Percentiles rank a stretch among this genome's conserved stretches.
phyloP scores from a whole-genome alignment of 2,113 vertebrate species.

The Apeltes quadracus region DNA sequence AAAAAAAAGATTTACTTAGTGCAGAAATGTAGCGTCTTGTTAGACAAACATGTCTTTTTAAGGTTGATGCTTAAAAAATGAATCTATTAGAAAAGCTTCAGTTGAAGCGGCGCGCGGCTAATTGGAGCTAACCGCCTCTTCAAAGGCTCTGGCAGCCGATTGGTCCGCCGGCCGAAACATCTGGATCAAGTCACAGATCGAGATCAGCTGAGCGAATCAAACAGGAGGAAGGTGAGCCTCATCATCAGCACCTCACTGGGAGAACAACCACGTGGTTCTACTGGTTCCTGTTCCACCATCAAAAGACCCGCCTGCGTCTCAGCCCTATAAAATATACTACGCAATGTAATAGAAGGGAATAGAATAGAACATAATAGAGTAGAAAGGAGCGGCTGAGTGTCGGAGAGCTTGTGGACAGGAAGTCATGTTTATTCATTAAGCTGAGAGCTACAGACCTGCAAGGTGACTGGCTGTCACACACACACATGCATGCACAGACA shows the following conservation, averaged over 20 bases:
- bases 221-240: no score
- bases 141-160: conserved; percentile 36
- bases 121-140: conserved; percentile 43
- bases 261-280: no score
- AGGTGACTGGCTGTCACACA: conserved; percentile 77
- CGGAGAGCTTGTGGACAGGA: conserved; percentile 47
- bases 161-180: not conserved
- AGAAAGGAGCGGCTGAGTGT: not conserved
- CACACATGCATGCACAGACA: conserved; percentile 63
- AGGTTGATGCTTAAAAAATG: not conserved
- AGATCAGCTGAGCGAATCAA: no score
- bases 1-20: no score
- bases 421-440: conserved; percentile 80
- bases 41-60: no score
- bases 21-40: no score
- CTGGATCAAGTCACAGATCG: no score
- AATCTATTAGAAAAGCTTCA: conserved; percentile 4
- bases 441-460: conserved; percentile 70
- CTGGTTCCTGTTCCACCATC: no score
- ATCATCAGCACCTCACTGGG: no score
- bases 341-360: no score
- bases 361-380: not conserved
- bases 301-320: no score
- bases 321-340: no score
- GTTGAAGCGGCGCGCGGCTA: conserved; percentile 6